phyloP scores from a whole-genome alignment of 2,113 vertebrate genomes.

The Pseudorectes ferrugineus region DNA sequence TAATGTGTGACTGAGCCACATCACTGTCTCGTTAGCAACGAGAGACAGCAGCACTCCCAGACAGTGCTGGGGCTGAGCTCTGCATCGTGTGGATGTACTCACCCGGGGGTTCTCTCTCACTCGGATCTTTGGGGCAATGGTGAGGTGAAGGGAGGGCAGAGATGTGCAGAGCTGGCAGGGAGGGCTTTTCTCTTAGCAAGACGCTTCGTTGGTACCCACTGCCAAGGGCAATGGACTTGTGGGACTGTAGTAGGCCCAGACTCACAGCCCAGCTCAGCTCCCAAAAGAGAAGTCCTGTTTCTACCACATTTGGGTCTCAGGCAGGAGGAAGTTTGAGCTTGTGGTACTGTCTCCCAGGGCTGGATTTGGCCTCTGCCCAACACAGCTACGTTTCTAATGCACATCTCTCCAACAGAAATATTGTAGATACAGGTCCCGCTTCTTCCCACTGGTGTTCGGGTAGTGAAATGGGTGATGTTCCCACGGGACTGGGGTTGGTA shows the following conservation, averaged over 20 bases:
- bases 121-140: not conserved
- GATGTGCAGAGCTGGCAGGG: not conserved
- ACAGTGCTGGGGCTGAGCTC: not conserved
- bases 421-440: not conserved
- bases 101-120: accelerated
- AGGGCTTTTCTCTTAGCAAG: not conserved
- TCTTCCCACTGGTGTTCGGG: not conserved
- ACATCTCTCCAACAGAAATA: not conserved
- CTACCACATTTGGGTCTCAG: not conserved
- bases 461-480: not conserved
- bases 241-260: not conserved
- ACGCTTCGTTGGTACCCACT: not conserved
- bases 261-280: not conserved
- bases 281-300: not conserved
- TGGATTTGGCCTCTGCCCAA: not conserved
- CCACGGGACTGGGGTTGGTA: not conserved
- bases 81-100: not conserved
- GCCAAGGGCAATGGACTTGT: not conserved
- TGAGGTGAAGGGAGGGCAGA: not conserved
- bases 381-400: not conserved
- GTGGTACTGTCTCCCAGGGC: not conserved
- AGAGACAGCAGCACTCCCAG: not conserved
- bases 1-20: accelerated
- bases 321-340: not conserved
- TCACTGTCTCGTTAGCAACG: not conserved